Conservation (phyloP, 2,797 vertebrate species). For the Sphenopsis melanotis region DNA sequence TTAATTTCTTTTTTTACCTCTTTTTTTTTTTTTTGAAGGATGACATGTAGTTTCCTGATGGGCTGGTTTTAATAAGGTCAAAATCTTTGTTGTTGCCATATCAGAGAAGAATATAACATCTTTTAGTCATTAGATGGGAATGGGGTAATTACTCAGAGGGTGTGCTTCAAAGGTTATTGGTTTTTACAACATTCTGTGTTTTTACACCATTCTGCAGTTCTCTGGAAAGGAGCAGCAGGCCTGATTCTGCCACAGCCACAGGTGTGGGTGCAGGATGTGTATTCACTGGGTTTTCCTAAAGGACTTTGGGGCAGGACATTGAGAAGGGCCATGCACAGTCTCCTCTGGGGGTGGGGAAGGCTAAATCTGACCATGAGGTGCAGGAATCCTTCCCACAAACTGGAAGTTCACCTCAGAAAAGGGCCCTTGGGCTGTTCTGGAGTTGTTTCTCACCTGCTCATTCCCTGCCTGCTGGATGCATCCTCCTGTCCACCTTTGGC, state of each 20-base stretch:
- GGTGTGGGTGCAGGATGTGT: background rate
- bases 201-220: slow-evolving; percentile 49
- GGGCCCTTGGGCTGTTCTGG: background rate
- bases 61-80: slow-evolving; percentile 71
- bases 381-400: background rate
- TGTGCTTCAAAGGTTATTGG: slow-evolving; percentile 67
- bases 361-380: fast-evolving
- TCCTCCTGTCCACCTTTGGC: background rate
- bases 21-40: background rate
- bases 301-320: background rate
- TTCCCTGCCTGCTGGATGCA: background rate
- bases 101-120: slow-evolving; percentile 68
- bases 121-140: slow-evolving; percentile 71
- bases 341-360: background rate
- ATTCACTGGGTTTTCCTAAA: background rate
- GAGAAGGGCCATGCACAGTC: background rate
- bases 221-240: background rate
- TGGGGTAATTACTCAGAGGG: slow-evolving; percentile 63
- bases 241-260: background rate
- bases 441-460: background rate
- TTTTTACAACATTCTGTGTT: slow-evolving; percentile 44
- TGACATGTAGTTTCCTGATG: slow-evolving; percentile 67
- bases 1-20: background rate
- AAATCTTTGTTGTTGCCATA: slow-evolving; percentile 71
- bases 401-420: background rate